Base-by-base conservation (phyloP, 2,113 vertebrate species). In the Dipodomys merriami region DNA sequence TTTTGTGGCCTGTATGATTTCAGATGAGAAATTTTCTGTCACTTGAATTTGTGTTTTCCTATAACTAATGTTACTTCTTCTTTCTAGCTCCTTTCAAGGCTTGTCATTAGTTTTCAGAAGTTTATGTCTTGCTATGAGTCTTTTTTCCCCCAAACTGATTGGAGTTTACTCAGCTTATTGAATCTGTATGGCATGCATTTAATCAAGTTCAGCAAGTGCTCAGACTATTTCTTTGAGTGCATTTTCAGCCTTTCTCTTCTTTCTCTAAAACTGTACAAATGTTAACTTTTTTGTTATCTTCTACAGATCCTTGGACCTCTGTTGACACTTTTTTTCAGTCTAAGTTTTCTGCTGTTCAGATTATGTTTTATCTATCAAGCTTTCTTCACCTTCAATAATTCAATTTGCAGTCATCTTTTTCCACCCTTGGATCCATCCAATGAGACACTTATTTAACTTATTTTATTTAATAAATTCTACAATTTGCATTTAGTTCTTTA, bases 41-140 rank as follows among this genome's bases (percentile, higher is more conserved):
- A 91, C 69, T 67, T 81, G 35, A 80, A 64, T 69, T 87, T 30
- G 20, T 84, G 62, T 83, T 89, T 85, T 46, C 57, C 57, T 80
- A 12, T 93, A 92, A 53, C 79, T 83, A 88, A 91, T 79, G 27
- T 39, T 5, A 73, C 35, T 83, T 9, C 60, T 91, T 91, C 33
- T 91, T 87, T 83, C 33, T 65, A 39, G 60, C 20, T 95, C 30
- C 67, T 91, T 91, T 93, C 73, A 91, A 78, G 60, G 33, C 67
- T 73, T 87, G 60, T 73, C 44, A 77, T 91, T 64, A 62, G 33
- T 39, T 88, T 68, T 80, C 91, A 74, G 35, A 91, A 88, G 35
- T 91, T 91, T 90, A 25, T 65, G 46, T 79, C 65, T 95, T 91
- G 18, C 46, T 19, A 83, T 84, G 60, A 11, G 73, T 67, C 46